Conservation (phyloP, 2,797 vertebrate species). For the Alca torda region DNA sequence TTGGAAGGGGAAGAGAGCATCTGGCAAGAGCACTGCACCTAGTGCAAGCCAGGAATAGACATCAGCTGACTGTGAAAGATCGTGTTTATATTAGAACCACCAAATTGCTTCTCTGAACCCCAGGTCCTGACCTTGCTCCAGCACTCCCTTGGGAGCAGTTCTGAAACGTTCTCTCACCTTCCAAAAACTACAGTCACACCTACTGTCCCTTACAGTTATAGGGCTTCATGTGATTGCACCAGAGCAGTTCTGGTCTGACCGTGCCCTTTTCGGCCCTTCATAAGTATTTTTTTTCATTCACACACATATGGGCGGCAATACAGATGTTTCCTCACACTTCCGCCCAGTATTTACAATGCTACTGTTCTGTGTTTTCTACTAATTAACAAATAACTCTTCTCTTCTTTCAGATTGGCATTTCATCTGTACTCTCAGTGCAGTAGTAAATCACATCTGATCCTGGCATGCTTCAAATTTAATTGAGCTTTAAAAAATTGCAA, state of each 20-base stretch:
- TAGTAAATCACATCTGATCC: background rate
- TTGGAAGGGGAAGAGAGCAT: background rate
- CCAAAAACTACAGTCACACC: background rate
- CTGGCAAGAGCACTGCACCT: background rate
- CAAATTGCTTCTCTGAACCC: background rate
- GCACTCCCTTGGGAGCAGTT: background rate
- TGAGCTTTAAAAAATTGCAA: background rate
- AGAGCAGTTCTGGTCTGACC: background rate
- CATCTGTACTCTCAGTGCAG: background rate
- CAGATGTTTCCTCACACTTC: background rate
- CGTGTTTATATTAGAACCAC: background rate
- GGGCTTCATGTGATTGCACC: background rate
- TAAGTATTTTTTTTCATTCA: background rate
- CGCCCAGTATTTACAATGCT: background rate
- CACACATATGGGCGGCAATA: rapidly evolving
- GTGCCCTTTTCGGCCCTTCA: rapidly evolving
- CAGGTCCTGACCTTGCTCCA: background rate
- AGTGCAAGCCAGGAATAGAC: background rate
- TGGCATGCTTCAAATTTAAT: background rate
- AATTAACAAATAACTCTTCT: background rate
- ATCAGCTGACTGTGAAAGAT: background rate
- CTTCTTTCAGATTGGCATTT: background rate
- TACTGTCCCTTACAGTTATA: background rate
- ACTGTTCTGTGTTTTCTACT: background rate
- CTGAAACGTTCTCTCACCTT: background rate